Percentiles rank a stretch among this genome's conserved stretches.
Evolutionary conservation across 2,888 invertebrate species (phyloP).

Genomic region (Cerastis rubricosa): DNA sequence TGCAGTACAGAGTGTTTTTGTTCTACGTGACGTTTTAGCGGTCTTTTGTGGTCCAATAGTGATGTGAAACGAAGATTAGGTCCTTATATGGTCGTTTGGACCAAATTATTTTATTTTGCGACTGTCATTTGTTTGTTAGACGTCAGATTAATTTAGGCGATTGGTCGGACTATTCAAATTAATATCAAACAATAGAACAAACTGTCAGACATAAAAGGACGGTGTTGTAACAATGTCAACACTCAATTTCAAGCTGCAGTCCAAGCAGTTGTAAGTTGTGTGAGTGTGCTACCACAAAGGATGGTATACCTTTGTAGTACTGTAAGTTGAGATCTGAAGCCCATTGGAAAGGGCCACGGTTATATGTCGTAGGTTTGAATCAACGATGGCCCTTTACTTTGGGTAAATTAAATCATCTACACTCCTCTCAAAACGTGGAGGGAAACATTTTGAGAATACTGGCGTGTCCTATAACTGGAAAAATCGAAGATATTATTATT

Average conservation of each 20-base stretch:
- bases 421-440: background rate
- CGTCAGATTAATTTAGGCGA: conserved; percentile 20
- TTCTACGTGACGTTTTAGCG: conserved; percentile 38
- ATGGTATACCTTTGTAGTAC: too few relatives aligned
- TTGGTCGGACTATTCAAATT: conserved; percentile 34
- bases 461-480: background rate
- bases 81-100: conserved; percentile 26
- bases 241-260: conserved; percentile 9
- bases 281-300: background rate
- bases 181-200: conserved; percentile 21
- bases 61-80: conserved; percentile 56
- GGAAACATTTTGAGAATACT: background rate
- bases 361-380: background rate
- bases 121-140: conserved; percentile 41
- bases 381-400: background rate
- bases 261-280: background rate
- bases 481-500: background rate
- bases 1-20: conserved; percentile 50
- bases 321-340: background rate
- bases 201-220: conserved; percentile 2
- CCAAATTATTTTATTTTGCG: conserved; percentile 22
- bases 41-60: conserved; percentile 38
- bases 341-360: background rate
- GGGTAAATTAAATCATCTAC: background rate
- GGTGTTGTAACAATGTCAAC: conserved; percentile 11